Percentiles rank a stretch among this genome's conserved stretches.
These are phyloP conservation scores for Thymelicus sylvestris DNA, from an alignment of 2,888 invertebrate species.

Conservation along the genomic window DNA sequence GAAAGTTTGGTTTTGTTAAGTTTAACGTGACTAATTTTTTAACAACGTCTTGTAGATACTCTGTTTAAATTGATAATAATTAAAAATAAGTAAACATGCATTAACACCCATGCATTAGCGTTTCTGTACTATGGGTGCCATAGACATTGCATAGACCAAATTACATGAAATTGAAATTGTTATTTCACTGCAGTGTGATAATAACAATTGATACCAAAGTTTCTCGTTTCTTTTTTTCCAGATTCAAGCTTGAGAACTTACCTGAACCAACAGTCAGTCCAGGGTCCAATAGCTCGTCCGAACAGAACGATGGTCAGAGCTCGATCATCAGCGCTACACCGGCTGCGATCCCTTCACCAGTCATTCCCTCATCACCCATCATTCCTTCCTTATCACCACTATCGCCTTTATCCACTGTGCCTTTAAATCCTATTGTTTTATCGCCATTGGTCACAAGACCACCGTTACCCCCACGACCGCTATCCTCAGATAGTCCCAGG, in stretches of 20 bases:
- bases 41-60: background rate
- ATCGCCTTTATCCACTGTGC: constrained; percentile 44
- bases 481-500: constrained; percentile 55
- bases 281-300: constrained; percentile 79
- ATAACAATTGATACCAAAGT: background rate
- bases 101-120: too few relatives aligned
- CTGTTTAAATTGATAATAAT: background rate
- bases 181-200: too few relatives aligned
- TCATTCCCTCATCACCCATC: constrained; percentile 51
- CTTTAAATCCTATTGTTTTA: constrained; percentile 55
- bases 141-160: too few relatives aligned
- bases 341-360: constrained; percentile 47
- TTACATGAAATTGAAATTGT: too few relatives aligned
- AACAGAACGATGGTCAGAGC: constrained; percentile 76
- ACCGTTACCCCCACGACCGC: constrained; percentile 67
- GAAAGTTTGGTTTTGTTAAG: background rate
- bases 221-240: constrained; percentile 44
- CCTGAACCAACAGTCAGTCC: constrained; percentile 77
- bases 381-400: constrained; percentile 42
- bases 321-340: constrained; percentile 71
- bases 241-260: constrained; percentile 71
- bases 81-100: too few relatives aligned
- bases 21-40: too few relatives aligned
- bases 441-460: constrained; percentile 66
- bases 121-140: too few relatives aligned